Conservation (phyloP, 2,113 vertebrate genomes). For the Brachypteracias leptosomus region DNA sequence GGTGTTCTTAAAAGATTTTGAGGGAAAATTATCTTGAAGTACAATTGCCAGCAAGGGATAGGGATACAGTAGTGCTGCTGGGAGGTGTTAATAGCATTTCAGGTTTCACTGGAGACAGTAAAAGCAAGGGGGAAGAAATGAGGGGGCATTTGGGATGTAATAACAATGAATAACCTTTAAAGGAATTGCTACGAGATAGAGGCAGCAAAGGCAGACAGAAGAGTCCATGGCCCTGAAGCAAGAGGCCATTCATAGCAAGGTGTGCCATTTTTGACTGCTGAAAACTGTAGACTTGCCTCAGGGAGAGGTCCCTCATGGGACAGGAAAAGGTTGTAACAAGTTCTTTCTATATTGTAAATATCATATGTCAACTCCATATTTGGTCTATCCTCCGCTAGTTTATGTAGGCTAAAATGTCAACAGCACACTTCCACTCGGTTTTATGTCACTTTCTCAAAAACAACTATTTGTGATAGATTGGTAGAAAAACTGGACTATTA, state of each 20-base stretch:
- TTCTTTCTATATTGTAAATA: slow-evolving; percentile 58
- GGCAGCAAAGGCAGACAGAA: neutral
- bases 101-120: neutral
- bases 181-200: neutral
- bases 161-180: slow-evolving; percentile 56
- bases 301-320: slow-evolving; percentile 53
- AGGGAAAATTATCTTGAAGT: neutral
- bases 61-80: neutral
- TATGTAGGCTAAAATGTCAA: slow-evolving; percentile 58
- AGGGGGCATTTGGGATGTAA: neutral
- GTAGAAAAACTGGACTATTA: neutral
- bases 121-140: neutral
- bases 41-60: neutral
- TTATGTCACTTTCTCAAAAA: slow-evolving; percentile 18
- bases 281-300: slow-evolving; percentile 31
- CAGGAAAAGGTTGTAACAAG: slow-evolving; percentile 53
- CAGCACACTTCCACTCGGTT: slow-evolving; percentile 14
- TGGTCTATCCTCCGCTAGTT: slow-evolving; percentile 20
- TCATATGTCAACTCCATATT: slow-evolving; percentile 48
- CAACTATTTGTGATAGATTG: neutral
- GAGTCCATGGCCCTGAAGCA: slow-evolving; percentile 27
- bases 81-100: neutral
- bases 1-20: neutral
- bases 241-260: neutral
- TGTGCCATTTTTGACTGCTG: slow-evolving; percentile 54